Percentiles rank a stretch among this genome's conserved stretches.
These are phyloP conservation scores for Amblyteles armatorius DNA, from an alignment of 2,888 invertebrate species.

Conservation along the genomic window DNA sequence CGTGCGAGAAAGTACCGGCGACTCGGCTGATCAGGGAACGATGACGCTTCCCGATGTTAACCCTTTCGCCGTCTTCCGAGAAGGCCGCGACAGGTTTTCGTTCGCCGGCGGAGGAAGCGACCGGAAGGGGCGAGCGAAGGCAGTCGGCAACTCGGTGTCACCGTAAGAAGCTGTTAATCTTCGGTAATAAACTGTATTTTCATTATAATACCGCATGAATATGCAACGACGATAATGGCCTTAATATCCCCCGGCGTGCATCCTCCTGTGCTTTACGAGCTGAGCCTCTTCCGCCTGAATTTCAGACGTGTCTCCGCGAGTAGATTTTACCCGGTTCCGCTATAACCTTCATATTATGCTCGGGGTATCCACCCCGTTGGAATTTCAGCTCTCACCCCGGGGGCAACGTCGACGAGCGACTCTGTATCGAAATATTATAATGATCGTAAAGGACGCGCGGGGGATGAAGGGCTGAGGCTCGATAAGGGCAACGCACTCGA, in stretches of 20 bases:
- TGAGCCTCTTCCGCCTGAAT: conserved; percentile 83
- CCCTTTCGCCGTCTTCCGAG: neutral
- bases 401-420: neutral
- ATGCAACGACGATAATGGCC: conserved; percentile 85
- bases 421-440: conserved; percentile 58
- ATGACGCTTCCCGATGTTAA: neutral
- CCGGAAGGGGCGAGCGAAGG: neutral
- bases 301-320: conserved; percentile 80
- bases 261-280: conserved; percentile 85
- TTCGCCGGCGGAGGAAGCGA: neutral
- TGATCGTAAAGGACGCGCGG: conserved; percentile 35
- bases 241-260: conserved; percentile 84
- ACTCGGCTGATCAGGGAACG: neutral
- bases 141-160: conserved; percentile 78
- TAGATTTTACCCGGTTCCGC: conserved; percentile 69
- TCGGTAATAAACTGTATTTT: conserved; percentile 85
- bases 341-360: conserved; percentile 35
- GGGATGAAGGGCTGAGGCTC: neutral
- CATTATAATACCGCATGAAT: conserved; percentile 85
- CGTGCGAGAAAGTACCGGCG: neutral
- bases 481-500: conserved; percentile 35
- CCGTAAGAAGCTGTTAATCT: conserved; percentile 85
- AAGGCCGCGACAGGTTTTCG: neutral
- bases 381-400: conserved; percentile 13
- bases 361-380: conserved; percentile 11